Evolutionary conservation across 35 echinoderm and acorn worm genomes (phyloP).

Genomic region (Stichopus chloronotus): DNA sequence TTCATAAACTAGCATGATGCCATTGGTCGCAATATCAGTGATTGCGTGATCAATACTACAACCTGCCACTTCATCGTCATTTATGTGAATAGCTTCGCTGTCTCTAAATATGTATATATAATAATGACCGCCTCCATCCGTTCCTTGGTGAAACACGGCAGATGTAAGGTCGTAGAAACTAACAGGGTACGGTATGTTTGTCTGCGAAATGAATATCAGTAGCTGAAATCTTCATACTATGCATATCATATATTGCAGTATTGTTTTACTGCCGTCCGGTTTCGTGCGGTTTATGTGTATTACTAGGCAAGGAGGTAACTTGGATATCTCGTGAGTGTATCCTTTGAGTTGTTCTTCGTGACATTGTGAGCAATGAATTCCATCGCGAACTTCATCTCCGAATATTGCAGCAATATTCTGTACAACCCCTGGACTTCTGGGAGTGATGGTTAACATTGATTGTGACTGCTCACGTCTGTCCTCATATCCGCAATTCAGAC

Average conservation of each 20-base stretch:
- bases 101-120: not conserved
- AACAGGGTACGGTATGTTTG: not conserved
- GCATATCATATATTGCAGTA: not conserved
- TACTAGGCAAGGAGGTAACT: constrained; percentile 21
- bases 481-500: not conserved
- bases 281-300: not conserved
- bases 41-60: not conserved
- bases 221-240: not conserved
- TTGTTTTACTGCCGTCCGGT: not conserved
- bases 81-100: not conserved
- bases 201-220: not conserved
- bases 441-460: not conserved
- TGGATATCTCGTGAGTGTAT: not conserved
- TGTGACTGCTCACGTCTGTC: not conserved
- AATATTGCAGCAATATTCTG: not conserved
- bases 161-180: not conserved
- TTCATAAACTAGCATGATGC: not conserved
- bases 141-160: not conserved
- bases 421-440: not conserved
- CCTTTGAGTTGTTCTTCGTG: not conserved
- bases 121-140: not conserved
- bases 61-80: not conserved
- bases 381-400: not conserved
- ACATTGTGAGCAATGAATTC: not conserved
- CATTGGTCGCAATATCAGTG: not conserved